Evolutionary conservation across 1,140 invertebrate species (phyloP), one percentile per base, ranked within the genome.

Genomic region (Teleopsis dalmanni): DNA sequence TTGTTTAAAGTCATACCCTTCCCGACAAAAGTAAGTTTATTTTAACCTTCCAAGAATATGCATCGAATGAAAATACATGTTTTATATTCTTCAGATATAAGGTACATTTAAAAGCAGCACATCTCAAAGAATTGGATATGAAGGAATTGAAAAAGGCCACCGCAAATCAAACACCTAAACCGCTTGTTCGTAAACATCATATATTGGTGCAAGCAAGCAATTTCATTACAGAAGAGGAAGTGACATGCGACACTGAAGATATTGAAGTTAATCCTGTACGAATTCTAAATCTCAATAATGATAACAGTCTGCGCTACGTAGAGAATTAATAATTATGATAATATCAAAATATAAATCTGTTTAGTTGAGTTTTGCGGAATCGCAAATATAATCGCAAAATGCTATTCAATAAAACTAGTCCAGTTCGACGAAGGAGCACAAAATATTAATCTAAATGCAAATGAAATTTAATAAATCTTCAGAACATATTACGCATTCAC

Each of bases 201-300:
- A 50, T 35, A 21, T 50, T 45, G 29, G 48, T 50, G 14, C 48
- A 50, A 31, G 48, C 34, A 18, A 35, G 44, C 21, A 50, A 14
- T 23, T 23, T 45, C 16, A 45, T 37, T 25, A 49, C 34, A 49
- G 38, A 49, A 29, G 18, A 34, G 14, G 38, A 49, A 43, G 38
- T 42, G 19, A 47, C 7, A 29, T 29, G 27, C 27, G 13, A 29
- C 27, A 29, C 27, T 8, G 13, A 29, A 29, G 7, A 13, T 40
- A 9, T 41, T 33, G 26, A 21, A 31, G 27, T 22, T 44, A 18
- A 22, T 44, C n/a, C 19, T 22, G 14, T n/a, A n/a, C n/a, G n/a
- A n/a, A n/a, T n/a, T n/a, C n/a, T n/a, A n/a, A n/a, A n/a, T n/a
- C n/a, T n/a, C n/a, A n/a, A n/a, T n/a, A n/a, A n/a, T n/a, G n/a